Conservation (phyloP, 2,113 vertebrate genomes). For the Pao palembangensis region DNA sequence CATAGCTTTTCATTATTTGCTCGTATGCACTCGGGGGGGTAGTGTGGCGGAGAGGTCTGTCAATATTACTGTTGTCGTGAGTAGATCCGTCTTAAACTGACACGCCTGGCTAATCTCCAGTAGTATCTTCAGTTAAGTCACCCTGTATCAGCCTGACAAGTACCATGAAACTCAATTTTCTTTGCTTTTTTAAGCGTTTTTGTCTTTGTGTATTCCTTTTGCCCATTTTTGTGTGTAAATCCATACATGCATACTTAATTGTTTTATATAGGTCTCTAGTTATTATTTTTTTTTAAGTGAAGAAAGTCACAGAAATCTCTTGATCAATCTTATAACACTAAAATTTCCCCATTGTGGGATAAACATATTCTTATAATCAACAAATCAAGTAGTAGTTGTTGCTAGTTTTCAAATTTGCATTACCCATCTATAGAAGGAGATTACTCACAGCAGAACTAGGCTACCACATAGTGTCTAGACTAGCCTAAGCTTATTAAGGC, state of each 20-base stretch:
- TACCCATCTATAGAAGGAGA: slow-evolving; percentile 24
- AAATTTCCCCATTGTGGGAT: too few relatives aligned
- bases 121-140: too few relatives aligned
- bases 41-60: slow-evolving; percentile 16
- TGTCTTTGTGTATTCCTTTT: neutral
- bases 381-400: neutral
- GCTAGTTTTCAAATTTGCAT: neutral
- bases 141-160: too few relatives aligned
- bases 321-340: too few relatives aligned
- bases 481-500: slow-evolving; percentile 44
- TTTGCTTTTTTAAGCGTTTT: neutral
- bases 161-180: neutral
- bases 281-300: too few relatives aligned
- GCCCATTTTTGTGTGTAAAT: neutral
- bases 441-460: slow-evolving; percentile 31
- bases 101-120: slow-evolving; percentile 22
- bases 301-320: too few relatives aligned
- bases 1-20: too few relatives aligned
- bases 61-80: slow-evolving; percentile 52
- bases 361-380: too few relatives aligned
- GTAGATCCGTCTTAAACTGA: slow-evolving; percentile 18
- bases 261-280: too few relatives aligned
- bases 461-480: slow-evolving; percentile 30
- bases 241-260: neutral
- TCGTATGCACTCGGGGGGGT: too few relatives aligned